phyloP scores from a whole-genome alignment of 2,888 invertebrate species.

The Aporophyla nigra region DNA sequence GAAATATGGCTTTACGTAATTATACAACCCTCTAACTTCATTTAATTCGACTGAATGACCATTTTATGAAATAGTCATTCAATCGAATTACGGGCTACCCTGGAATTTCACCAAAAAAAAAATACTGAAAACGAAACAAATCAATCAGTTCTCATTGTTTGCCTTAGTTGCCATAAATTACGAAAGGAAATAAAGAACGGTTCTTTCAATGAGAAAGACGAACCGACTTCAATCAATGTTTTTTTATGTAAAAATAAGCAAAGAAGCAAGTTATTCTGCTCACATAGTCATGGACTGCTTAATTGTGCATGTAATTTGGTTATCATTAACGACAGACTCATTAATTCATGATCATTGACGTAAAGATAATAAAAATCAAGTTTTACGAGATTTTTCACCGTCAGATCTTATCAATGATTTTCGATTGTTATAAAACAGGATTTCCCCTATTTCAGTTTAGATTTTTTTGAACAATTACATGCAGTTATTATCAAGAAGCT shows the following conservation, averaged over 20 bases:
- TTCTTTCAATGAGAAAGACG: constrained; percentile 10
- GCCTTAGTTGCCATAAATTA: constrained; percentile 18
- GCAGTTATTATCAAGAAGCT: not conserved
- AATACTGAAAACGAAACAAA: not conserved
- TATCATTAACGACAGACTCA: constrained; percentile 31
- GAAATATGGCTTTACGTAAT: too few species aligned
- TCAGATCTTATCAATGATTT: not conserved
- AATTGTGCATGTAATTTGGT: constrained; percentile 44
- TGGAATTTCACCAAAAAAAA: too few species aligned
- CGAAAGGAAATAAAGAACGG: constrained; percentile 1
- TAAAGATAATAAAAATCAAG: constrained; percentile 9
- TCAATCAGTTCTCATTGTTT: too few species aligned
- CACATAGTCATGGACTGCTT: constrained; percentile 11
- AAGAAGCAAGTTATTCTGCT: constrained; percentile 13
- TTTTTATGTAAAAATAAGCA: constrained; percentile 14
- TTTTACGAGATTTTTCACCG: constrained; percentile 9
- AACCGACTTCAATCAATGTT: constrained; percentile 1
- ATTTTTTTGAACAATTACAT: constrained; percentile 8
- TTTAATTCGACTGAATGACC: too few species aligned
- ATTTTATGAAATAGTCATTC: too few species aligned
- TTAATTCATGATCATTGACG: constrained; percentile 2
- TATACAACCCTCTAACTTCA: too few species aligned
- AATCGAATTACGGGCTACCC: too few species aligned
- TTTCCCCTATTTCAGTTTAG: not conserved
- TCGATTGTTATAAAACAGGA: not conserved